Base-by-base conservation (phyloP, 2,888 invertebrate species). In the Standfussiana lucernea region DNA sequence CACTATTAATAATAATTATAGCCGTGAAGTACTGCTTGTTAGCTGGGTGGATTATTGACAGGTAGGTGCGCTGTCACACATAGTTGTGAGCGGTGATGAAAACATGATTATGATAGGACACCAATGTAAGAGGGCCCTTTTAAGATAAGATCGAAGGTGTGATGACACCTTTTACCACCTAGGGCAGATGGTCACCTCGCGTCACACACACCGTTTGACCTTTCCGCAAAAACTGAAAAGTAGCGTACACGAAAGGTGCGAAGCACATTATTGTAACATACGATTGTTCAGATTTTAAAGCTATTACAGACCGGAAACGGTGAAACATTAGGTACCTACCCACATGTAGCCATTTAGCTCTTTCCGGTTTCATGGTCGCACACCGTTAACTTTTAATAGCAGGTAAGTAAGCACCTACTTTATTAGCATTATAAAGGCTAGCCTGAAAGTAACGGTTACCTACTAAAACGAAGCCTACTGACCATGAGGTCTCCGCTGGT, bases 1-100 rank as follows among this genome's bases (percentile, higher is more conserved):
- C 59, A 72, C 88, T 89, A 88, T 89, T 88, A 89, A 88, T 87
- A 89, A 50, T n/a, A n/a, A 80, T 83, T 72, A 86, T 85, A 80
- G 37, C 53, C 62, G 40, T 59, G 65, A 69, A 74, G 82, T 72
- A 82, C n/a, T 80, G 40, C 45, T 69, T 74, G 75, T 67, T 75
- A 74, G 53, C 47, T 75, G 1, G n/a, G 15, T 53, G 18, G 42
- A 15, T 28, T 62, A 72, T n/a, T 70, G 56, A 42, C 47, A 47
- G 64, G 53, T 70, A 47, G 45, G 32, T 64, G 50, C 37, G 50
- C 37, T 8, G 37, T 56, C 50, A 32, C 11, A 50, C 42, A 15
- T 50, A 77, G 40, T 50, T 7, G 21, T 18, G n/a, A 28, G 35
- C n/a, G 21, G 40, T 15, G n/a, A 28, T 53, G 21, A 13, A 70